phyloP scores from a whole-genome alignment of 2,888 invertebrate genomes.

The Empis stercorea region DNA sequence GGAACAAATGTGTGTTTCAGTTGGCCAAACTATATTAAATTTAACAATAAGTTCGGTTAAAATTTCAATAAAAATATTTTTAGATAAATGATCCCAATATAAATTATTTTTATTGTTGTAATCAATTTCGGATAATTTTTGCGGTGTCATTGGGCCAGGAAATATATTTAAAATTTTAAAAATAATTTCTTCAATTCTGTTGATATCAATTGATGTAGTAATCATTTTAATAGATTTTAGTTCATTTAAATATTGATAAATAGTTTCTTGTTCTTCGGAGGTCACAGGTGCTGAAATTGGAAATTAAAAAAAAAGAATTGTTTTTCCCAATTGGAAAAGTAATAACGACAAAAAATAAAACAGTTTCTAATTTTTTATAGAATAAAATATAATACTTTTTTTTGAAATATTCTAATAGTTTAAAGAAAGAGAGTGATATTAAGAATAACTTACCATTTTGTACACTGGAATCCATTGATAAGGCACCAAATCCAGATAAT shows the following conservation, averaged over 20 bases:
- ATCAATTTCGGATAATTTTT: slow-evolving; percentile 49
- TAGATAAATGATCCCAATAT: slow-evolving; percentile 20
- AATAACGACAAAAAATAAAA: no score
- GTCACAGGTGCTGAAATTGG: no score
- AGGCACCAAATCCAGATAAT: slow-evolving; percentile 38
- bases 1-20: slow-evolving; percentile 15
- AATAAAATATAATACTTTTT: no score
- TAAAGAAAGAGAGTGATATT: neutral
- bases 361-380: no score
- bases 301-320: no score
- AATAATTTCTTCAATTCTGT: slow-evolving; percentile 24
- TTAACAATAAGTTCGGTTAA: slow-evolving; percentile 8
- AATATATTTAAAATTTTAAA: slow-evolving; percentile 26
- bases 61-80: no score
- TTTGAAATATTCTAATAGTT: no score
- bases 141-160: slow-evolving; percentile 44
- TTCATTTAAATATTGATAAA: slow-evolving; percentile 18
- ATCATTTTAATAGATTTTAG: slow-evolving; percentile 24
- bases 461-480: slow-evolving; percentile 32
- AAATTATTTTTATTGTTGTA: slow-evolving; percentile 14
- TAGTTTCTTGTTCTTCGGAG: slow-evolving; percentile 14
- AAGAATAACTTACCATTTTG: slow-evolving; percentile 30
- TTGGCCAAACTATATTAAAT: slow-evolving; percentile 47
- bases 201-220: slow-evolving; percentile 28
- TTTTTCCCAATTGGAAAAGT: no score